Percentiles rank a stretch among this genome's conserved stretches.
Evolutionary conservation across 2,113 vertebrate species (phyloP).

Genomic region (Eulacestoma nigropectus): DNA sequence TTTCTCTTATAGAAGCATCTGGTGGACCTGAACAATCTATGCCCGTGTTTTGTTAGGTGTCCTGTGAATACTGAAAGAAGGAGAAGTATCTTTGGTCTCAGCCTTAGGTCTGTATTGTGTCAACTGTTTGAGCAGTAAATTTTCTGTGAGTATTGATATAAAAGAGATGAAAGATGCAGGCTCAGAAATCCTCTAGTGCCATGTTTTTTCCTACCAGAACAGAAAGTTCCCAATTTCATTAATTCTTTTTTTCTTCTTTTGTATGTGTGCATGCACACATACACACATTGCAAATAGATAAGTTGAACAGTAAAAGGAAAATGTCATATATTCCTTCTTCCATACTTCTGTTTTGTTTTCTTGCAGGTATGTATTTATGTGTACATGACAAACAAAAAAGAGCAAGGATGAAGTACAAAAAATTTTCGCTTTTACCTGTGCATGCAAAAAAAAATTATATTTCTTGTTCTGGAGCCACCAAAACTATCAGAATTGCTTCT

Average conservation of each 20-base stretch:
- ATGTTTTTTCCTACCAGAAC: not conserved
- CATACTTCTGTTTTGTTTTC: not conserved
- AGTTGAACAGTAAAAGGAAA: not conserved
- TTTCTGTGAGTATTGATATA: not conserved
- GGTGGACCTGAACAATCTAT: not conserved
- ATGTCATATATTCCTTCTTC: not conserved
- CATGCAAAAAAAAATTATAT: not conserved
- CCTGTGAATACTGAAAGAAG: not conserved
- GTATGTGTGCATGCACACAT: rapidly evolving
- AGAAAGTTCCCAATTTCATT: not conserved
- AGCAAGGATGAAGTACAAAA: not conserved
- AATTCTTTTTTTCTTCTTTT: not conserved
- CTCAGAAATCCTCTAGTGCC: not conserved
- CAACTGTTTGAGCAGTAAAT: not conserved
- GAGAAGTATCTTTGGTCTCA: not conserved
- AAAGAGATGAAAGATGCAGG: not conserved
- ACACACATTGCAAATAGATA: not conserved
- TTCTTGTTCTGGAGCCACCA: not conserved
- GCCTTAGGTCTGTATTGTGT: not conserved
- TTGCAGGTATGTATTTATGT: not conserved
- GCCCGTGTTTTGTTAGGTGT: not conserved
- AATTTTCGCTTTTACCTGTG: rapidly evolving
- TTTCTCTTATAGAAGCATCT: not conserved
- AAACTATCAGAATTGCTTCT: not conserved
- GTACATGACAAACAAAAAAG: not conserved